These are phyloP conservation scores for Theristus sp. DNA, from an alignment of 2,888 invertebrate genomes.

Conservation along the genomic window DNA sequence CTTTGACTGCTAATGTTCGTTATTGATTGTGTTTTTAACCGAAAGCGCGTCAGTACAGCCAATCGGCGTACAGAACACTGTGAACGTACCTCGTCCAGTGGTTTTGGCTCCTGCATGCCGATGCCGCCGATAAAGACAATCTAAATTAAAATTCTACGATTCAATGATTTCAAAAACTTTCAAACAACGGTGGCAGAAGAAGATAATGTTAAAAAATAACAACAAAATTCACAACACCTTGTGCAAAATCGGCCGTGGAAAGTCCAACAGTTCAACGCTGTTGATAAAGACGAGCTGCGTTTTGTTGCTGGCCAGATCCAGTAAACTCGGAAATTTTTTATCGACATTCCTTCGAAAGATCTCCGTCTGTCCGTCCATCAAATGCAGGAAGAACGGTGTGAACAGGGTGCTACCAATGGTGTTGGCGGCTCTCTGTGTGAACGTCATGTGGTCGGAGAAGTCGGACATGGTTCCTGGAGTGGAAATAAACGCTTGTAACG, in stretches of 20 bases:
- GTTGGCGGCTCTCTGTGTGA: slow-evolving; percentile 2
- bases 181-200: too few relatives aligned
- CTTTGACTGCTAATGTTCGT: not conserved
- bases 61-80: too few relatives aligned
- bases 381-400: not conserved
- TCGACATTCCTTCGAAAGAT: not conserved
- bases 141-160: too few relatives aligned
- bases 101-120: slow-evolving; percentile 17
- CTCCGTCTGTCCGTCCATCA: not conserved
- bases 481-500: not conserved
- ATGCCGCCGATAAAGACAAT: slow-evolving; percentile 18
- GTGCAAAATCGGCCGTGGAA: slow-evolving; percentile 16
- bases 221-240: too few relatives aligned
- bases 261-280: slow-evolving; percentile 16
- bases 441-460: slow-evolving; percentile 5
- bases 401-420: not conserved
- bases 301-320: not conserved
- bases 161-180: too few relatives aligned
- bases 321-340: not conserved
- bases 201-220: too few relatives aligned
- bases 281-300: slow-evolving; percentile 14
- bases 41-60: too few relatives aligned
- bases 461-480: slow-evolving; percentile 1
- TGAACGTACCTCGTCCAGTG: slow-evolving; percentile 11
- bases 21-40: not conserved